A percentile compares a stretch with the other conserved stretches of the same genome.
Conservation (phyloP, 2,888 invertebrate genomes). For the Sminthurinus aureus region DNA sequence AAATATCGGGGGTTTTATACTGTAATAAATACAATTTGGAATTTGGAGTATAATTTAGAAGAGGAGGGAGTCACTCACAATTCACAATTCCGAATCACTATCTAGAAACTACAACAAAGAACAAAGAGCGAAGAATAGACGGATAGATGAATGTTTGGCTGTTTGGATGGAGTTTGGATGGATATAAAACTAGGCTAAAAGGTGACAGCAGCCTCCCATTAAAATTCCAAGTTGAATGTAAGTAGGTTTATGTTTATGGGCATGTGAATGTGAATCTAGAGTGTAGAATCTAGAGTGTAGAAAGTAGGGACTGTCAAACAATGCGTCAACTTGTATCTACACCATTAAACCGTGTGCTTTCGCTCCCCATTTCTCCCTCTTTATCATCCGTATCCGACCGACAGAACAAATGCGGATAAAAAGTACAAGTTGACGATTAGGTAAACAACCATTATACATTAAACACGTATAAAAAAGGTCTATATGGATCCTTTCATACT, state of each 20-base stretch:
- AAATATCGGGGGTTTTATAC: too few relatives aligned
- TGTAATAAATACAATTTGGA: too few relatives aligned
- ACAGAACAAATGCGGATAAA: not conserved
- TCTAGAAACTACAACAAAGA: conserved; percentile 23
- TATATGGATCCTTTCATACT: too few relatives aligned
- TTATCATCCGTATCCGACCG: not conserved
- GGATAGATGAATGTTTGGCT: too few relatives aligned
- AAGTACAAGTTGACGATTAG: too few relatives aligned
- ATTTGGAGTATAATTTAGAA: too few relatives aligned
- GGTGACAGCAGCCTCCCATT: conserved; percentile 39
- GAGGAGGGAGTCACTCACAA: too few relatives aligned
- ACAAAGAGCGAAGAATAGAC: not conserved
- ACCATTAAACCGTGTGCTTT: not conserved
- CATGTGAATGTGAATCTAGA: too few relatives aligned
- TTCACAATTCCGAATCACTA: not conserved
- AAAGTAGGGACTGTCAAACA: conserved; percentile 13
- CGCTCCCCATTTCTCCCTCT: not conserved
- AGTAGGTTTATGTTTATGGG: too few relatives aligned
- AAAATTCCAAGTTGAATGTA: conserved; percentile 34
- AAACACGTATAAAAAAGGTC: too few relatives aligned
- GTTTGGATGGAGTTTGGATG: not conserved
- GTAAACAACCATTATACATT: too few relatives aligned
- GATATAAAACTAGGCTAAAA: conserved; percentile 30
- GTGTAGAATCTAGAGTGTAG: too few relatives aligned
- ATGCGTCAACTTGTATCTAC: not conserved